These are phyloP conservation scores for Euclidia mi DNA, from an alignment of 2,888 invertebrate genomes.

Conservation along the genomic window DNA sequence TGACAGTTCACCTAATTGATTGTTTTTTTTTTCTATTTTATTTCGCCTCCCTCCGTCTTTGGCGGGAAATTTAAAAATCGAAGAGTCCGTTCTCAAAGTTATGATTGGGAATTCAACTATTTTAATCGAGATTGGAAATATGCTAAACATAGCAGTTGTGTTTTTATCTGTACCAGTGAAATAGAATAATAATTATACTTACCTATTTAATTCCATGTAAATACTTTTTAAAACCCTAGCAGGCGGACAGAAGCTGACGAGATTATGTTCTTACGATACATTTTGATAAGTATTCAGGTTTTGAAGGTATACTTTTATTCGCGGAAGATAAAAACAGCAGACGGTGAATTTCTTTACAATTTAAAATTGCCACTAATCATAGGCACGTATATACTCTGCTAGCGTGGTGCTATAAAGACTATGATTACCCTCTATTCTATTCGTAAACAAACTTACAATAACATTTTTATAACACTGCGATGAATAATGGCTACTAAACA, in stretches of 20 bases:
- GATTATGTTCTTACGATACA: too few relatives aligned
- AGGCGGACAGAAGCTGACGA: too few relatives aligned
- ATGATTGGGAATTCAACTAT: slow-evolving; percentile 77
- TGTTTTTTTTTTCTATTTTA: slow-evolving; percentile 75
- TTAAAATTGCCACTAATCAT: too few relatives aligned
- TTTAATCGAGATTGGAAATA: slow-evolving; percentile 70
- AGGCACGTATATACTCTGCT: too few relatives aligned
- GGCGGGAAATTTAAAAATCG: slow-evolving; percentile 71
- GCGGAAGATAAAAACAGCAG: too few relatives aligned
- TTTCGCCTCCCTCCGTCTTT: slow-evolving; percentile 52
- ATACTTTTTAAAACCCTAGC: too few relatives aligned
- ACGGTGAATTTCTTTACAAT: too few relatives aligned
- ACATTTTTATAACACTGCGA: not conserved
- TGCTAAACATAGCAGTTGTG: slow-evolving; percentile 56
- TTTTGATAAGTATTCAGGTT: too few relatives aligned
- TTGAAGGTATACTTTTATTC: too few relatives aligned
- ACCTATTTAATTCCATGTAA: too few relatives aligned
- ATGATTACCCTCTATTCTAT: not conserved
- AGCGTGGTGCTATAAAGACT: too few relatives aligned
- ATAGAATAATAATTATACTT: too few relatives aligned
- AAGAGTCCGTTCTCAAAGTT: slow-evolving; percentile 63
- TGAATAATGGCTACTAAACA: slow-evolving; percentile 9
- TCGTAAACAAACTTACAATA: not conserved
- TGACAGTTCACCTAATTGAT: slow-evolving; percentile 88
- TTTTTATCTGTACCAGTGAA: slow-evolving; percentile 26